These are phyloP conservation scores for Rhombomys opimus DNA, from an alignment of 2,113 vertebrate genomes.

Conservation along the genomic window DNA sequence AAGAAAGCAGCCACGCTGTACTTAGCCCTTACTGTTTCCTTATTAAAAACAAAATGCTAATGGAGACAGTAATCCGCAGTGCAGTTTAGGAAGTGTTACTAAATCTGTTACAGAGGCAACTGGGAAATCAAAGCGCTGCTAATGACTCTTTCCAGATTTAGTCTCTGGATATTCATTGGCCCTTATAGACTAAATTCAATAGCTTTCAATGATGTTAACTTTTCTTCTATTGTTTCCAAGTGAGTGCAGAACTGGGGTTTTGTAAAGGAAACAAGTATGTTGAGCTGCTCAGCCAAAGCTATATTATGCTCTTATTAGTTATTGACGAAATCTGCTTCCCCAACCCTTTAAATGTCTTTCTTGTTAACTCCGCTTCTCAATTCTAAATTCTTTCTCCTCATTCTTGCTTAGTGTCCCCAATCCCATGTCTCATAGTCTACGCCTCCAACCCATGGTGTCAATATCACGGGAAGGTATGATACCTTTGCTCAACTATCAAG, in stretches of 20 bases:
- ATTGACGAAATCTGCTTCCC: background rate
- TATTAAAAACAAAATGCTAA: conserved; percentile 47
- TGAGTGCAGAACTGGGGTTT: background rate
- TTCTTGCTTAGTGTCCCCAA: background rate
- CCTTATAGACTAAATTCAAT: conserved; percentile 17
- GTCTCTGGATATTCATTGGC: conserved; percentile 13
- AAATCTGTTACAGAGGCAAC: conserved; percentile 57
- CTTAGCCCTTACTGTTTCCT: conserved; percentile 40
- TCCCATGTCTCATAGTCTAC: background rate
- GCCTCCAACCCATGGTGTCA: background rate
- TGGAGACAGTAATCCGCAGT: background rate
- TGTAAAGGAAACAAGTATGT: background rate
- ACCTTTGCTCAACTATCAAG: background rate
- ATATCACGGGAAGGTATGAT: background rate
- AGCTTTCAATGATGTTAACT: background rate
- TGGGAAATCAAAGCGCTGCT: conserved; percentile 45
- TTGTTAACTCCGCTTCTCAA: background rate
- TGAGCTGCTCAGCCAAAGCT: background rate
- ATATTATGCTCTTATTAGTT: background rate
- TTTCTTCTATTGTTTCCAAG: background rate
- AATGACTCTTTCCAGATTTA: conserved; percentile 32
- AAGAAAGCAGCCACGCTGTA: background rate
- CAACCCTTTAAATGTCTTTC: background rate
- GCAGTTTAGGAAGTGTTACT: conserved; percentile 49
- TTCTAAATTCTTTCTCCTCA: background rate